These are phyloP conservation scores for Synanthedon andrenaeformis DNA, from an alignment of 2,888 invertebrate species.

Conservation along the genomic window DNA sequence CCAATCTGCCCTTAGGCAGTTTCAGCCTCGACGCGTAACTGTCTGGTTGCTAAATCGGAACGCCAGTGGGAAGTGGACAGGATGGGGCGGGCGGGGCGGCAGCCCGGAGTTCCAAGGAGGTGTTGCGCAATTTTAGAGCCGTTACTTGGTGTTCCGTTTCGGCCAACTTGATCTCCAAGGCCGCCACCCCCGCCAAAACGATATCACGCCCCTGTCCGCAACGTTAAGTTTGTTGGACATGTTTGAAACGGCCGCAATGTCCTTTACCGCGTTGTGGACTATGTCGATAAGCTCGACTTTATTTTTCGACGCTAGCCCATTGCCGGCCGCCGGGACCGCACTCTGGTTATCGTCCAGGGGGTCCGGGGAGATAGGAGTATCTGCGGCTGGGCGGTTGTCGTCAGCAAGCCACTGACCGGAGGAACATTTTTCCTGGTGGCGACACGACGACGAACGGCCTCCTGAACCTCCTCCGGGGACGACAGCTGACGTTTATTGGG, in stretches of 20 bases:
- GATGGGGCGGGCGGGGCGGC: not conserved
- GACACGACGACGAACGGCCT: too few species aligned
- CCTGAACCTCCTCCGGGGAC: too few species aligned
- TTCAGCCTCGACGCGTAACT: not conserved
- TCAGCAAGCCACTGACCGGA: too few species aligned
- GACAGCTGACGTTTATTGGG: too few species aligned
- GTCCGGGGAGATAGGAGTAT: too few species aligned
- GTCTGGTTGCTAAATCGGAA: too few species aligned
- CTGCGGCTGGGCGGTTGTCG: too few species aligned
- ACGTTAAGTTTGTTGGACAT: conserved; percentile 5
- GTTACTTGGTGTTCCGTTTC: not conserved
- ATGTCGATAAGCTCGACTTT: not conserved
- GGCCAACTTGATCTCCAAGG: not conserved
- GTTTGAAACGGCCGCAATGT: conserved; percentile 2
- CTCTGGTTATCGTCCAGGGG: too few species aligned
- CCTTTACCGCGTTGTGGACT: conserved; percentile 2
- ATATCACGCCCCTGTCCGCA: not conserved
- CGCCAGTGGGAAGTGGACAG: too few species aligned
- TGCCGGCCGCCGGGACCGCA: too few species aligned
- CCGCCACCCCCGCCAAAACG: not conserved
- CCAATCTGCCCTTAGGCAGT: not conserved
- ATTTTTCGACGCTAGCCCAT: too few species aligned
- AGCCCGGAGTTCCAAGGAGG: not conserved
- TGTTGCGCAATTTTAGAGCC: not conserved
- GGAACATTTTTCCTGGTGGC: too few species aligned